Conservation (phyloP, 2,797 vertebrate species). For the Eulemur mongoz region DNA sequence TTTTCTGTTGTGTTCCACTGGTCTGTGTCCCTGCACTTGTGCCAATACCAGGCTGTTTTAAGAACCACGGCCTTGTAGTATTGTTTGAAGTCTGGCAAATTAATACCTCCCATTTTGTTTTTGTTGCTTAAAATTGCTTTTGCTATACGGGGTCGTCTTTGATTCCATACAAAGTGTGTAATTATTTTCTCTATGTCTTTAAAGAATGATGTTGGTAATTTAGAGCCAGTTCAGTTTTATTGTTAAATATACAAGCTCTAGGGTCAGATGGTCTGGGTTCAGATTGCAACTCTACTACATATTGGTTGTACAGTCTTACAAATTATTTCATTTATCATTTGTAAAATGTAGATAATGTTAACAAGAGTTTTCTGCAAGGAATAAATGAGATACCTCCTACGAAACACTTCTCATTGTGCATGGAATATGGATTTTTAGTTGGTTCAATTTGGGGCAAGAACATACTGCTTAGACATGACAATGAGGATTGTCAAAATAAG, state of each 20-base stretch:
- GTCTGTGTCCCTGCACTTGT: too few species aligned
- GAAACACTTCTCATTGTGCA: neutral
- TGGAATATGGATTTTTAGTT: constrained; percentile 24
- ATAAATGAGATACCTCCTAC: neutral
- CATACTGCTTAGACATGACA: neutral
- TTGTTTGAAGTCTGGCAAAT: too few species aligned
- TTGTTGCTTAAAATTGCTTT: too few species aligned
- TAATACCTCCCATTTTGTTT: too few species aligned
- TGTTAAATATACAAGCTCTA: neutral
- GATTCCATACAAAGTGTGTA: too few species aligned
- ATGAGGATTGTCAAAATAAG: neutral
- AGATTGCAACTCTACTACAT: neutral
- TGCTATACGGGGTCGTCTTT: too few species aligned
- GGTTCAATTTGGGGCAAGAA: neutral
- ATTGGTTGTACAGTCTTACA: neutral
- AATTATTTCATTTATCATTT: constrained; percentile 46
- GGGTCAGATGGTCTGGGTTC: neutral
- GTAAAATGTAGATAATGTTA: constrained; percentile 30
- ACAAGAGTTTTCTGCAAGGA: neutral
- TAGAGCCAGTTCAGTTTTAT: neutral
- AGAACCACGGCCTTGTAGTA: too few species aligned
- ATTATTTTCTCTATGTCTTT: too few species aligned
- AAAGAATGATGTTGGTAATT: too few species aligned
- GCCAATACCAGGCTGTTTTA: too few species aligned
- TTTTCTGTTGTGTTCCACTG: too few species aligned